These are phyloP conservation scores for Galemys pyrenaicus DNA, from an alignment of 2,113 vertebrate genomes.

Conservation along the genomic window DNA sequence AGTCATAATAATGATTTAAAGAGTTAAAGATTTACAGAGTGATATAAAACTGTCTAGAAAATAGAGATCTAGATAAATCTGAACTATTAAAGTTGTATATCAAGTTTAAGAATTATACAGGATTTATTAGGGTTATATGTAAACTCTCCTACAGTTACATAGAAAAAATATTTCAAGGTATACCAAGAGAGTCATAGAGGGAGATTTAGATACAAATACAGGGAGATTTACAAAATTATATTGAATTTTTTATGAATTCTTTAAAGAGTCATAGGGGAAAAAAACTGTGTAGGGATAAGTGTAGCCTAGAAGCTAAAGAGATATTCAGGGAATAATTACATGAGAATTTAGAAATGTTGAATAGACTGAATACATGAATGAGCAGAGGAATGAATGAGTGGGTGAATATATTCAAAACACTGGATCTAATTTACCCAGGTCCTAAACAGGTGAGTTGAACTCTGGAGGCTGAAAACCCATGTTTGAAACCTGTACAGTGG, in stretches of 20 bases:
- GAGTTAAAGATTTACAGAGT: not conserved
- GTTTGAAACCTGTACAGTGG: not conserved
- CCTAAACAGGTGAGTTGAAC: not conserved
- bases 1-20: not conserved
- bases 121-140: not conserved
- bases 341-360: not conserved
- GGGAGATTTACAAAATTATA: not conserved
- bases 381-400: not conserved
- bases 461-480: not conserved
- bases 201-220: not conserved
- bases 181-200: not conserved
- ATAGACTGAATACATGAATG: not conserved
- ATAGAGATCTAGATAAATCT: not conserved
- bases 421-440: not conserved
- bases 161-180: not conserved
- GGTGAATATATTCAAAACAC: not conserved
- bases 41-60: not conserved
- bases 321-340: not conserved
- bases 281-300: not conserved
- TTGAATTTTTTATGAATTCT: not conserved
- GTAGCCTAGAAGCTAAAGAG: not conserved
- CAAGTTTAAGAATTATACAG: not conserved
- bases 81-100: not conserved
- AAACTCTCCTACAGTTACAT: not conserved
- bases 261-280: not conserved